These are phyloP conservation scores for Zoanthus solanderi DNA, from an alignment of 92 coral and sea anemone genomes.

Conservation along the genomic window DNA sequence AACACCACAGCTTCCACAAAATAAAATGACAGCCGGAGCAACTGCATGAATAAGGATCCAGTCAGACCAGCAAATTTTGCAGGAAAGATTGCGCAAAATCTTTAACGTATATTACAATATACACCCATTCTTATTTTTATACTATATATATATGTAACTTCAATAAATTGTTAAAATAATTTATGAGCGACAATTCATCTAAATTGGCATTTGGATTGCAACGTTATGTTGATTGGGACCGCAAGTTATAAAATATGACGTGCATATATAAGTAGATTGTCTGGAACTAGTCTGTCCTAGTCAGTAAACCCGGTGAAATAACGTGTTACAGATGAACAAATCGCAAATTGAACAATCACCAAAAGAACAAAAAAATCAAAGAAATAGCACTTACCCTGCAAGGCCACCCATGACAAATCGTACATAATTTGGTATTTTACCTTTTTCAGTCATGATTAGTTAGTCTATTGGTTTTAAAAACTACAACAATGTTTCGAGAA, in stretches of 20 bases:
- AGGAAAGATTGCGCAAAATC: not conserved
- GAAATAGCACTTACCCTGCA: constrained; percentile 18
- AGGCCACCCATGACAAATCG: constrained; percentile 38
- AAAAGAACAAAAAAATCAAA: not conserved
- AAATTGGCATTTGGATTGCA: too few species aligned
- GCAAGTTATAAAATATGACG: too few species aligned
- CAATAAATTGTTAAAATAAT: too few species aligned
- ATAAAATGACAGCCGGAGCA: not conserved
- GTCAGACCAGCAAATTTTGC: too few species aligned
- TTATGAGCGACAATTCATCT: too few species aligned
- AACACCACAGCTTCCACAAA: not conserved
- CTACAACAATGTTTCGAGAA: too few species aligned
- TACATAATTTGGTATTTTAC: constrained; percentile 30
- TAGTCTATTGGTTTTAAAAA: too few species aligned
- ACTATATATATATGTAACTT: too few species aligned
- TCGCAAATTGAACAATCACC: not conserved
- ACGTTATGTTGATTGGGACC: too few species aligned
- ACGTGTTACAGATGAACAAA: not conserved
- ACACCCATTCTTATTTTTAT: not conserved
- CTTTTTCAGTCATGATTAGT: constrained; percentile 34
- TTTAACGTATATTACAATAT: not conserved
- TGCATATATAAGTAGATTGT: too few species aligned
- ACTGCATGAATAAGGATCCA: not conserved
- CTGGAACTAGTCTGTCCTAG: too few species aligned
- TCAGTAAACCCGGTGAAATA: not conserved